Conservation (phyloP, 2,113 vertebrate genomes). For the Aplodontia rufa region DNA sequence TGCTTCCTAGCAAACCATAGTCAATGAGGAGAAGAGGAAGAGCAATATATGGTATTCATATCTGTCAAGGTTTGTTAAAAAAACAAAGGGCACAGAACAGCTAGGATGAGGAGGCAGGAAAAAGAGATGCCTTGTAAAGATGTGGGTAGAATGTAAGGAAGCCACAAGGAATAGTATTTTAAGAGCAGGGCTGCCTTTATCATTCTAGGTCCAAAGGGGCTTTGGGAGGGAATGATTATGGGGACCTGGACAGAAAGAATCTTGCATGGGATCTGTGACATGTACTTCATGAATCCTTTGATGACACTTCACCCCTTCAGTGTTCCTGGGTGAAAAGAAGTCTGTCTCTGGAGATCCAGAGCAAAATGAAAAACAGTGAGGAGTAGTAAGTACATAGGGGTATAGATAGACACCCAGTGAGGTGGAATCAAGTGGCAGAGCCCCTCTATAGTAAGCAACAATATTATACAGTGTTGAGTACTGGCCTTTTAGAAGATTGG, state of each 20-base stretch:
- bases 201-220: accelerated
- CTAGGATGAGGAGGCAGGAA: not conserved
- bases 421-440: not conserved
- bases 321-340: not conserved
- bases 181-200: not conserved
- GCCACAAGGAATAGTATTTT: not conserved
- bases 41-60: not conserved
- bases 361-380: not conserved
- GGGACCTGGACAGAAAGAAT: not conserved
- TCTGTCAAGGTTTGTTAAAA: not conserved
- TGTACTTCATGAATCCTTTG: not conserved
- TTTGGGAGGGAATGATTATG: not conserved
- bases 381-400: not conserved
- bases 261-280: not conserved
- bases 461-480: not conserved
- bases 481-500: not conserved
- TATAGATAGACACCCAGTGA: not conserved
- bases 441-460: not conserved
- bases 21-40: not conserved
- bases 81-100: not conserved
- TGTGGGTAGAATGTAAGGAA: not conserved
- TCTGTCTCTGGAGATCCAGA: not conserved
- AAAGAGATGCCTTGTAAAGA: not conserved
- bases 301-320: not conserved
- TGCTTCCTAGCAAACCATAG: not conserved